Evolutionary conservation across 1,140 invertebrate species (phyloP), one percentile per base, ranked within the genome.

Genomic region (Stegodyphus dumicola): DNA sequence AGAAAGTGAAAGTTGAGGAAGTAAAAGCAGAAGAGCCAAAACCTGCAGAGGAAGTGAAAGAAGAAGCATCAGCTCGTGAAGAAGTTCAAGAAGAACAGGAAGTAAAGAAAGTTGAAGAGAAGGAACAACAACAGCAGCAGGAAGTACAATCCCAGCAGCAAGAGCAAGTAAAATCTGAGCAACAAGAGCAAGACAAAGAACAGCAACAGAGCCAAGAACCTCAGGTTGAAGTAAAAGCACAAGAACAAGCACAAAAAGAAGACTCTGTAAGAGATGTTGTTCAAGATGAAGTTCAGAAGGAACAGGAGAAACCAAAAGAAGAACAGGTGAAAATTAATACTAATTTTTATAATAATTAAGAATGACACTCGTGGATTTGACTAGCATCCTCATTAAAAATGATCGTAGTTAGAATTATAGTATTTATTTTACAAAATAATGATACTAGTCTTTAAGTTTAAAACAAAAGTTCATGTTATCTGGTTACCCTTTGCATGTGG

Each of bases 11-110:
- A 67, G 7, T 7, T 15, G 69, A 71, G 51, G 69, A 71, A 10
- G 33, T 18, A 49, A 71, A 71, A 33, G 49, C 5, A 71, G 33
- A 48, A 11, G 33, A 71, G 51, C 56, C 60, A 51, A 49, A 18
- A 48, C 70, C 67, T 49, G 52, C 66, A 75, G 73, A n/a, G 6
- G 48, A 11, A 49, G n/a, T 10, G 15, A 75, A 80, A 15, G 67
- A 56, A 71, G 78, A 18, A n/a, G 78, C 33, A 11, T 4, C 18
- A 33, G 48, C 77, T 69, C 9, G 33, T 6, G 51, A 52, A 69
- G 9, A 78, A 53, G 18, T 51, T 6, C 2, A 78, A 78, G 65
- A 69, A 71, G 6, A 49, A 71, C 7, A 7, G 6, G 6, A n/a
- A 33, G n/a, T 48, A 71, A 18, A 18, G 54, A 49, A 53, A 77